These are phyloP conservation scores for Ambastaia sidthimunki DNA, from an alignment of 2,797 vertebrate species.

Conservation along the genomic window DNA sequence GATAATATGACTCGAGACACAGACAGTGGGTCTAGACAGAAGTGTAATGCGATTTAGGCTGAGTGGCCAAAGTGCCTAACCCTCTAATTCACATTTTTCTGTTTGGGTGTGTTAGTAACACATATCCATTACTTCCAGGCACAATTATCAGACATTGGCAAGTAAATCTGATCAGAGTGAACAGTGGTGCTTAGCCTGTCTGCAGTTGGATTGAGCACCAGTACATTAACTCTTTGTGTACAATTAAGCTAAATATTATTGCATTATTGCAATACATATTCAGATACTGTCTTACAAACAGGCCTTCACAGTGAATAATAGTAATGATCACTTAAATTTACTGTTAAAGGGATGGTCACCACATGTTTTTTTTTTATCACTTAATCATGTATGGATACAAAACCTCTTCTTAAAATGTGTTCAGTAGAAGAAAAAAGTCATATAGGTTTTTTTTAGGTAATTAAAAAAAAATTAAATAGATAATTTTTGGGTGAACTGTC, in stretches of 20 bases:
- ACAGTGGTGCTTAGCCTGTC: conserved; percentile 57
- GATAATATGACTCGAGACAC: conserved; percentile 65
- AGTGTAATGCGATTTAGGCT: conserved; percentile 68
- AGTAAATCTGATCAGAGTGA: conserved; percentile 56
- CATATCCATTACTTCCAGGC: conserved; percentile 62
- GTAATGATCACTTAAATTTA: conserved; percentile 26
- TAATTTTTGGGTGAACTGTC: no score
- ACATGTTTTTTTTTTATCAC: no score
- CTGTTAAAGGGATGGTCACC: no score
- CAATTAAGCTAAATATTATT: conserved; percentile 28
- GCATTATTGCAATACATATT: conserved; percentile 41
- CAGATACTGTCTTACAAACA: conserved; percentile 27
- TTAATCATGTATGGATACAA: no score
- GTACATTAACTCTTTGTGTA: conserved; percentile 47
- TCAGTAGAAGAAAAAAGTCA: no score
- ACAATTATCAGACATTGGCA: conserved; percentile 54
- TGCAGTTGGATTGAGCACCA: conserved; percentile 42
- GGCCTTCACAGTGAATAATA: conserved; percentile 9
- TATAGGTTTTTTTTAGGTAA: no score
- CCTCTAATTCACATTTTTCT: conserved; percentile 43
- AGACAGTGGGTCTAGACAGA: conserved; percentile 66
- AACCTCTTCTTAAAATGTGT: no score
- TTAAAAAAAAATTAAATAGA: no score
- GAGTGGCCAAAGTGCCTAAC: conserved; percentile 63
- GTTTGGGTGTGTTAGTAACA: conserved; percentile 57